Evolutionary conservation across 2,888 invertebrate species (phyloP), one percentile per base, ranked within the genome.

Genomic region (Bugula neritina): DNA sequence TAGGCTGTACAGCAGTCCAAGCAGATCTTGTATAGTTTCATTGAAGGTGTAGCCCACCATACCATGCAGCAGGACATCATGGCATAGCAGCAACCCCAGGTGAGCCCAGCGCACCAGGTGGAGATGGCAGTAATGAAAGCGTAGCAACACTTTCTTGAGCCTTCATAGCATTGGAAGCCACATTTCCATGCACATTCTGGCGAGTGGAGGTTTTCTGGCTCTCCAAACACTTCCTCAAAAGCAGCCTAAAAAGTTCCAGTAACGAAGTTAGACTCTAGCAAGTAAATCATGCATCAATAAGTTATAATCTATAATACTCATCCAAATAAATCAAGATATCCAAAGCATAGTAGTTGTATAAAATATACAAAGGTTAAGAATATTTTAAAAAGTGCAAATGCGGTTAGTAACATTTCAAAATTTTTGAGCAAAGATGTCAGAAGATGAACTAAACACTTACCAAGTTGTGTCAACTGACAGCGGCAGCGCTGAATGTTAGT

Each of bases 1-100:
- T 89, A 87, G 3, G 87, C 87, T 69, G 89, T 87, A 0, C 87
- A 82, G 0, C 89, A 88, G 0, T 88, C 87, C 79, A 88, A 90
- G 79, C 88, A 88, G 78, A 90, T 89, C 83, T 89, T 89, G 82
- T 88, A 87, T 74, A 88, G 87, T 71, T 90, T 86, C 63, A 90
- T 83, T 73, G 88, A 88, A 1, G 91, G 90, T 0, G 87, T 89
- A 23, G 88, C 84, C 79, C 90, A 90, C 90, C 91, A 91, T 78
- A 91, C 90, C 85, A 90, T 89, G 34, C 58, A 10, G 71, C 75
- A 77, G 2, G 90, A 88, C 21, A 90, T 84, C 77, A 90, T 75
- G 5, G 78, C 78, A 71, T 78, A 78, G 63, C 72, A 70, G 63
- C 76, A 77, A 35, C 77, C 78, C 43, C 90, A 86, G 76, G 87